Evolutionary conservation across 2,888 invertebrate species (phyloP), one percentile per base, ranked within the genome.

Genomic region (Lordiphosa andalusiaca): DNA sequence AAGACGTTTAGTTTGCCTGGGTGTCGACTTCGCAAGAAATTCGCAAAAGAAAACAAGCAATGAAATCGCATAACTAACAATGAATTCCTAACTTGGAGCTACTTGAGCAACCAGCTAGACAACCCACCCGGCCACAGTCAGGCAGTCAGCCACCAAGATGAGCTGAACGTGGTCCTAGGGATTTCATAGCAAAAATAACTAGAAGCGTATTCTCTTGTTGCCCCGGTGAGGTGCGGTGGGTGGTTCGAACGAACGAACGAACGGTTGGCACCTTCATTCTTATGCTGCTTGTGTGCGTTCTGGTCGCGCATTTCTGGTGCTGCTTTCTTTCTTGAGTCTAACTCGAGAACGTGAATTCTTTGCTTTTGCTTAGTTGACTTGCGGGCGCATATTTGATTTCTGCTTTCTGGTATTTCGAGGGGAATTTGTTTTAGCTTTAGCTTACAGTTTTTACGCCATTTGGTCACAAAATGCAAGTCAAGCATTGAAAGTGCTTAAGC

Each of bases 41-140:
- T 73, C 72, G 69, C 56, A 71, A 73, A 30, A 71, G 73, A 73
- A 82, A 77, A 80, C 80, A 84, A 83, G 81, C 83, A 83, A 83
- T 71, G 84, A 83, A 84, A 82, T 85, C 84, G 75, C 80, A 81
- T 80, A 71, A 76, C 71, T 68, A 73, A 73, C 80, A 77, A 75
- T 76, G 80, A 73, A 75, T 77, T 80, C 73, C 73, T 58, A 77
- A 82, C 76, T 76, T 71, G 74, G 62, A 73, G 78, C 74, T 75
- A 74, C 78, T 75, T 71, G 74, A 71, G 69, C 72, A 60, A 33
- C 51, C 51, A 63, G 52, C 68, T 63, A 62, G 42, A 4, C 9
- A 6, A 39, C 7, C 10, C 39, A 25, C 7, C 10, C 39, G 13
- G 25, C 9, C 25, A 40, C 25, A 40, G 23, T 2, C 40, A 40